Base-by-base conservation (phyloP, 1,140 invertebrate genomes). In the Pseudomyrmex sp. region DNA sequence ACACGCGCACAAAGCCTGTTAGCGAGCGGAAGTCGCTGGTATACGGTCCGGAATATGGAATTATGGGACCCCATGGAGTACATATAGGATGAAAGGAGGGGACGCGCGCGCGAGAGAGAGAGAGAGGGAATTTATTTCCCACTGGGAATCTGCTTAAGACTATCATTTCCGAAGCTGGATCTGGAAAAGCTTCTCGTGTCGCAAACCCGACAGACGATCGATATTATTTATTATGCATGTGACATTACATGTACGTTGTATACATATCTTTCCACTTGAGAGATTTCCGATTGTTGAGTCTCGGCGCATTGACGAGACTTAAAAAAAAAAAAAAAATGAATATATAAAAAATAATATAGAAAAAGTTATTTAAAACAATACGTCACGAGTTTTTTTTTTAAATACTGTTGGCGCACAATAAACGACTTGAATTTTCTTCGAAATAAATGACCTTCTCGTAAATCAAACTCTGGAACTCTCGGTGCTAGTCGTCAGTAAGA, bases 111-210 rank as follows among this genome's bases (percentile, higher is more conserved):
- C 5, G 35, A 0, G 26, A 4, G 4, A 35, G 26, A 3, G 35
- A 35, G 35, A 35, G 44, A 15, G 82, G 44, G 56, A 80, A 80
- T 84, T 84, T 84, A 84, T 84, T 84, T 70, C 48, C 82, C 65
- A 68, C 13, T 52, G 82, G 74, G 74, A 79, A 70, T 80, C 74
- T 80, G 75, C 56, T 80, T 70, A 84, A 84, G 82, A 66, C 75
- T 62, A 62, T 77, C 82, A 84, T 84, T 80, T 70, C n/a, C 65
- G 65, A 59, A 56, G 58, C 70, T 75, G 59, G 70, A 82, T 75
- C 48, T 62, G 20, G 50, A 73, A 65, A 75, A 48, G 70, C 48
- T 61, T 58, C 13, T 70, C 52, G 54, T 70, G 20, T 62, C 35
- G 59, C 59, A 54, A 59, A 35, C 5, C 54, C n/a, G 18, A 26